These are phyloP conservation scores for Temnothorax unifasciatus DNA, from an alignment of 2,888 invertebrate species.

Conservation along the genomic window DNA sequence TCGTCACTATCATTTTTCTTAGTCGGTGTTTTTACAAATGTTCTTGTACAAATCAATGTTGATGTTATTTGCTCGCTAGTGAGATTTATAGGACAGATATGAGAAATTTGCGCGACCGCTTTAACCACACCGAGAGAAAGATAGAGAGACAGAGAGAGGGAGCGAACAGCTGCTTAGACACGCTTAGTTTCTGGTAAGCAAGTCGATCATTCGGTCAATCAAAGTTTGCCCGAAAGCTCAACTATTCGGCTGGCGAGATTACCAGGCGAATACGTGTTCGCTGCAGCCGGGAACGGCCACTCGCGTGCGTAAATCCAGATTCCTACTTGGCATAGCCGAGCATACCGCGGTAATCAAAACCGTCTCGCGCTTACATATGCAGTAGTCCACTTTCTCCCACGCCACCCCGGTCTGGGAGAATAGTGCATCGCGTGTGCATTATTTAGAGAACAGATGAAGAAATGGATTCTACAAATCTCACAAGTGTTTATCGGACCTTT, in stretches of 20 bases:
- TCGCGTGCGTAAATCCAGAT: conserved; percentile 54
- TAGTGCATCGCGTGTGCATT: not conserved
- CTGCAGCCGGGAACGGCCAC: conserved; percentile 32
- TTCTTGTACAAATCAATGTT: not conserved
- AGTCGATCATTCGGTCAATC: conserved; percentile 56
- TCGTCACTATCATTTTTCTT: not conserved
- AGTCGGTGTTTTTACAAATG: not conserved
- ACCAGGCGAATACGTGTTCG: conserved; percentile 33
- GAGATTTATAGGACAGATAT: conserved; percentile 28
- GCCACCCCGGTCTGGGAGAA: conserved; percentile 15
- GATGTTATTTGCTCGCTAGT: not conserved
- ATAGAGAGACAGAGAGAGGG: not conserved
- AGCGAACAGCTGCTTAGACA: conserved; percentile 37
- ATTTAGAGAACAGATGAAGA: conserved; percentile 23
- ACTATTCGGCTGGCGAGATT: conserved; percentile 48
- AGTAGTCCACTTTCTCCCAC: conserved; percentile 33
- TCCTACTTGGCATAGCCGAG: conserved; percentile 41
- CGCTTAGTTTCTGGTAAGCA: conserved; percentile 34
- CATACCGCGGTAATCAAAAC: conserved; percentile 47
- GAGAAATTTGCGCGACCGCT: conserved; percentile 6
- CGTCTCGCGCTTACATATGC: conserved; percentile 42
- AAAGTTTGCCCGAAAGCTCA: conserved; percentile 50
- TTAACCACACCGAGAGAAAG: not conserved
- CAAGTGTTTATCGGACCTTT: conserved; percentile 13
- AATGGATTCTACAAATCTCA: not conserved